phyloP scores from a whole-genome alignment of 2,113 vertebrate species.

The Microcebus murinus region DNA sequence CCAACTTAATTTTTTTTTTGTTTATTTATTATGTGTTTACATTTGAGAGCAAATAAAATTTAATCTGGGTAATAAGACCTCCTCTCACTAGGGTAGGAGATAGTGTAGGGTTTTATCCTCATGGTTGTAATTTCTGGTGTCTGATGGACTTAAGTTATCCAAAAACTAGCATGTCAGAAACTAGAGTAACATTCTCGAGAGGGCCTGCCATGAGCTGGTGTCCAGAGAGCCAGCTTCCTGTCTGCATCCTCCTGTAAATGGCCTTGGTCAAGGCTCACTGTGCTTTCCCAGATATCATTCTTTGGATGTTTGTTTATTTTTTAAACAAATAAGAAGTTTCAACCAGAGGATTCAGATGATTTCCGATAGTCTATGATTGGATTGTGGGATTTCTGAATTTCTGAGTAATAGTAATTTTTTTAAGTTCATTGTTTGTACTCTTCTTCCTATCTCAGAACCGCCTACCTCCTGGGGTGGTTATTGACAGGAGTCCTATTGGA shows the following conservation, averaged over 20 bases:
- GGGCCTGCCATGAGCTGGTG: not conserved
- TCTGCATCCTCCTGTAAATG: not conserved
- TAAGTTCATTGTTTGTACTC: not conserved
- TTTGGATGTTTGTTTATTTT: not conserved
- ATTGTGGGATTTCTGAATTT: not conserved
- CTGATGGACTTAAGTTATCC: not conserved
- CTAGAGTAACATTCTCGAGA: not conserved
- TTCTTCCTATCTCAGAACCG: not conserved
- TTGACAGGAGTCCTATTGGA: no score
- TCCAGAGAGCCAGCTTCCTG: not conserved
- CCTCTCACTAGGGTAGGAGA: not conserved
- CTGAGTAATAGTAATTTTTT: not conserved
- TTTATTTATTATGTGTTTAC: not conserved
- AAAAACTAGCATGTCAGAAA: not conserved
- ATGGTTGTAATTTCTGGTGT: not conserved
- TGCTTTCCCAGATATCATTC: not conserved
- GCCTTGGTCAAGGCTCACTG: not conserved
- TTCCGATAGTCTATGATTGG: not conserved
- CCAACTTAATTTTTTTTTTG: not conserved
- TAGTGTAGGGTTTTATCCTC: not conserved
- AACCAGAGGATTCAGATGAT: not conserved
- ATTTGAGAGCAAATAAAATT: not conserved
- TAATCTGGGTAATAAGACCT: not conserved
- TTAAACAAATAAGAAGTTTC: not conserved
- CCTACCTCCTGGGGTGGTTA: not conserved